A percentile compares a stretch with the other conserved stretches of the same genome.
Conservation (phyloP, 2,797 vertebrate species). For the Scleropages formosus region DNA sequence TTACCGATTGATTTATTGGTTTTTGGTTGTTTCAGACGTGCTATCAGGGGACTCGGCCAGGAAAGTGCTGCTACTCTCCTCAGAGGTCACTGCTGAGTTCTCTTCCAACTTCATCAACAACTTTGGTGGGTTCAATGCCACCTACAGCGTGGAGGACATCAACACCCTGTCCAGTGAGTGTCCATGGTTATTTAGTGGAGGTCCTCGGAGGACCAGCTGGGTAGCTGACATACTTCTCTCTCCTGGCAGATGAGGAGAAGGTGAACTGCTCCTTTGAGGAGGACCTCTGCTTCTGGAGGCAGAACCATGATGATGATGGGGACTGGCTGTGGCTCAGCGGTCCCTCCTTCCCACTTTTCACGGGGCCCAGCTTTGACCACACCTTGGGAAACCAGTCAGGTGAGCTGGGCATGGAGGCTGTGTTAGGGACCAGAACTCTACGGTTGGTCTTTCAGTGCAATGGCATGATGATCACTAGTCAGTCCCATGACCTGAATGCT, state of each 20-base stretch:
- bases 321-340: conserved; percentile 74
- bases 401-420: conserved; percentile 35
- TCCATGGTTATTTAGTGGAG: not conserved
- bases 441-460: not conserved
- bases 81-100: conserved; percentile 78
- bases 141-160: conserved; percentile 64
- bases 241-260: conserved; percentile 66
- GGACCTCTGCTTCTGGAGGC: conserved; percentile 83
- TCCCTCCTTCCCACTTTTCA: conserved; percentile 57
- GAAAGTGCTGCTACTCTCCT: conserved; percentile 73
- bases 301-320: conserved; percentile 64
- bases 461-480: not conserved
- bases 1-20: too few relatives aligned
- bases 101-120: conserved; percentile 59
- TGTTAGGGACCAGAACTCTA: too few relatives aligned
- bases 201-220: not conserved
- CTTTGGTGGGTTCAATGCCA: conserved; percentile 74
- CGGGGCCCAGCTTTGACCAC: conserved; percentile 83
- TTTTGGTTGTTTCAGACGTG: conserved; percentile 65
- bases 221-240: not conserved
- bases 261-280: conserved; percentile 82
- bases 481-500: not conserved
- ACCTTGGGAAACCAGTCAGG: conserved; percentile 81
- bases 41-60: conserved; percentile 69
- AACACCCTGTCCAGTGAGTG: conserved; percentile 71